These are phyloP conservation scores for Sciurus vulgaris DNA, from an alignment of 2,797 vertebrate species.

Conservation along the genomic window DNA sequence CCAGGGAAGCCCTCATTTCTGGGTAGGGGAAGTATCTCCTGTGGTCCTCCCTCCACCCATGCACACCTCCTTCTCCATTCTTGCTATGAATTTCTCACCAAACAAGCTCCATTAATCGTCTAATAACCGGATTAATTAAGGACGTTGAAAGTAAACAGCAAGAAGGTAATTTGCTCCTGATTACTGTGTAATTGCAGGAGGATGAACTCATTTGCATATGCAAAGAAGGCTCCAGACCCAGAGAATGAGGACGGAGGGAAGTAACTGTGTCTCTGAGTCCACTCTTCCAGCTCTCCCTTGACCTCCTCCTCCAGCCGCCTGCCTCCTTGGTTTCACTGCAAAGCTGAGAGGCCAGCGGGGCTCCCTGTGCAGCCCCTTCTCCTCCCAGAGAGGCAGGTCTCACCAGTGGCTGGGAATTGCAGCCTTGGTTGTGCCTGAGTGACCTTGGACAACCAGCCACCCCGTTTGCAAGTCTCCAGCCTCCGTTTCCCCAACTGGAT, in stretches of 20 bases:
- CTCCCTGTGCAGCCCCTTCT: not conserved
- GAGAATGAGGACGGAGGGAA: slow-evolving; percentile 66
- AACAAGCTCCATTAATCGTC: slow-evolving; percentile 90
- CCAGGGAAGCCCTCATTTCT: not conserved
- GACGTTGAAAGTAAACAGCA: slow-evolving; percentile 90
- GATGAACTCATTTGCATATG: slow-evolving; percentile 86
- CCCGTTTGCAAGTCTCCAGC: not conserved
- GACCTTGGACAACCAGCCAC: not conserved
- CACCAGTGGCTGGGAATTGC: not conserved
- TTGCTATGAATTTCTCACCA: slow-evolving; percentile 88
- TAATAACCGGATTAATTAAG: slow-evolving; percentile 92
- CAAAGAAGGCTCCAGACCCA: slow-evolving; percentile 79
- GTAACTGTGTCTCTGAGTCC: not conserved
- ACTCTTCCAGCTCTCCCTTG: not conserved
- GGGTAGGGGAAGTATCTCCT: not conserved
- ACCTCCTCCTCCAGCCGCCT: not conserved
- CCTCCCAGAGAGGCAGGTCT: not conserved
- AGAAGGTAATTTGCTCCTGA: slow-evolving; percentile 90
- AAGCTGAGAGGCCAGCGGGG: not conserved
- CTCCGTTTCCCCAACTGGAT: not conserved
- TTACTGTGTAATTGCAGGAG: slow-evolving; percentile 88
- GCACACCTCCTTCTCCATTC: slow-evolving; percentile 66
- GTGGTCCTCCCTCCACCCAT: too few relatives aligned
- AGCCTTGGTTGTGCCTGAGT: not conserved
- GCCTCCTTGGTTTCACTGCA: not conserved